Conservation (phyloP, 1,140 invertebrate species). For the Mizuhopecten yessoensis region DNA sequence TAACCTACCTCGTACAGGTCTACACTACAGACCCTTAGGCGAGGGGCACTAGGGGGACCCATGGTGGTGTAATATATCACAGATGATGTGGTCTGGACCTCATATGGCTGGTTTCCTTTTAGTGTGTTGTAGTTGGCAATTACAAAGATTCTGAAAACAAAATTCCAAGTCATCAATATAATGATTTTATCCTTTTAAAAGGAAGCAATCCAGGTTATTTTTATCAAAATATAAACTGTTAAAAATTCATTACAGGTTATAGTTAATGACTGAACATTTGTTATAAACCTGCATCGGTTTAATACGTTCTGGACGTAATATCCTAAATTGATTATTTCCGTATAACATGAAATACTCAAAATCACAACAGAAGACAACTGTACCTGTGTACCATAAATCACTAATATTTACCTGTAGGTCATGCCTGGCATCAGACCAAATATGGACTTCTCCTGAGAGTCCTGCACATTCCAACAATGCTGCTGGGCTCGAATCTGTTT, state of each 20-base stretch:
- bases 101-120: conserved; percentile 74
- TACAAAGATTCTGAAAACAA: conserved; percentile 78
- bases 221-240: too few species aligned
- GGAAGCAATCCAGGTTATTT: too few species aligned
- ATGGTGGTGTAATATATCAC: conserved; percentile 81
- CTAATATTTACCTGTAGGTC: conserved; percentile 77
- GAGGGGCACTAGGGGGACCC: conserved; percentile 79
- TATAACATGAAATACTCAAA: too few species aligned
- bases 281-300: not conserved
- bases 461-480: conserved; percentile 81
- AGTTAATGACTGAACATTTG: not conserved
- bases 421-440: conserved; percentile 78
- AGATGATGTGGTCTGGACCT: conserved; percentile 80
- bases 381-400: not conserved
- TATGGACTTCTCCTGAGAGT: conserved; percentile 71
- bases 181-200: too few species aligned
- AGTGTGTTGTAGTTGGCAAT: conserved; percentile 80
- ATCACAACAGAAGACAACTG: not conserved
- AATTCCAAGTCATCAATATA: conserved; percentile 51
- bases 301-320: conserved; percentile 1
- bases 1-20: conserved; percentile 79
- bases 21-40: conserved; percentile 74
- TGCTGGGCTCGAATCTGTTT: conserved; percentile 78
- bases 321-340: not conserved
- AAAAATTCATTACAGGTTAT: too few species aligned